Evolutionary conservation across 1,140 invertebrate species (phyloP).

Genomic region (Drosophila tani): DNA sequence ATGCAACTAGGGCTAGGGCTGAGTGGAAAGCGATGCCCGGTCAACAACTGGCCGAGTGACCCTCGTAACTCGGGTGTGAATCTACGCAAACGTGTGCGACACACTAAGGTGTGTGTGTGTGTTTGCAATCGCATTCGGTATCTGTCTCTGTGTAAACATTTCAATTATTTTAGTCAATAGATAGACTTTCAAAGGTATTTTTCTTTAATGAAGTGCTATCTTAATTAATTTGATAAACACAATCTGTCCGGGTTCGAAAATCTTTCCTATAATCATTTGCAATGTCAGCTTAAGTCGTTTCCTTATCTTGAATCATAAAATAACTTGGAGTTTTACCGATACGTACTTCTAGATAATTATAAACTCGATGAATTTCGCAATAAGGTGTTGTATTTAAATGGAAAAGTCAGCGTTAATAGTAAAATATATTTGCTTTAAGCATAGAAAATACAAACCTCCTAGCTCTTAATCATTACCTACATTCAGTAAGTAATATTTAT

Average conservation of each 20-base stretch:
- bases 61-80: conserved; percentile 13
- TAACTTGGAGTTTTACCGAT: neutral
- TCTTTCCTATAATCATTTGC: neutral
- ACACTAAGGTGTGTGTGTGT: conserved; percentile 21
- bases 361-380: neutral
- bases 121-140: neutral
- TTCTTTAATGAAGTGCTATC: conserved; percentile 5
- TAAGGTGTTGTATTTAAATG: neutral
- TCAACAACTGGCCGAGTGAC: conserved; percentile 22
- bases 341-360: neutral
- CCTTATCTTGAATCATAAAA: conserved; percentile 13
- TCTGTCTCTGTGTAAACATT: conserved; percentile 23
- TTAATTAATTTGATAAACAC: conserved; percentile 34
- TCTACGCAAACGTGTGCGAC: conserved; percentile 6
- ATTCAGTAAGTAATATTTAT: neutral
- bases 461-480: neutral
- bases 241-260: neutral
- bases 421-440: no score
- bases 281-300: neutral
- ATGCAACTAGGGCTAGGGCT: conserved; percentile 43
- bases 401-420: neutral
- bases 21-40: conserved; percentile 19
- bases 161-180: conserved; percentile 17
- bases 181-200: conserved; percentile 11
- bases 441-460: no score